Evolutionary conservation across 2,888 invertebrate species (phyloP), one percentile per base, ranked within the genome.

Genomic region (Stenotaenia linearis): DNA sequence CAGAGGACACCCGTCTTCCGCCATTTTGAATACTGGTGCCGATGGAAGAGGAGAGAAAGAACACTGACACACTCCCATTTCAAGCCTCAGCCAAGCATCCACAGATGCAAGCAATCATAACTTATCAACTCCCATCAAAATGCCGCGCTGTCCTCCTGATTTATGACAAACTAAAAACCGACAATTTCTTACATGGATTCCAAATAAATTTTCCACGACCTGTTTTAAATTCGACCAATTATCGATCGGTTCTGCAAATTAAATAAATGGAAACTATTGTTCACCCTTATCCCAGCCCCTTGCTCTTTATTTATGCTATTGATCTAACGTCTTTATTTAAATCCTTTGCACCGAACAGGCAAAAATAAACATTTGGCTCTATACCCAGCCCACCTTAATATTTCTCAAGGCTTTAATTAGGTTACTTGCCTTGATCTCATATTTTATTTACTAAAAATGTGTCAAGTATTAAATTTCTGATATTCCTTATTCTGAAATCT

Each of bases 11-110:
- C 25, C 69, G 69, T 28, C 69, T 69, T 69, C 69, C 69, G 69
- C 69, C 69, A 69, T 69, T 69, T 69, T 69, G 69, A 69, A 69
- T 69, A 69, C 69, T 69, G 69, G 69, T 69, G 69, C 69, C 69
- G 69, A 28, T 69, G 23, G 25, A 69, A 69, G 69, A 28, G 69
- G 28, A 69, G 69, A 69, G 69, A 69, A 69, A 69, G 69, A 69
- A 23, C 69, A 28, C 69, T 50, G 69, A 69, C 69, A 69, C 69
- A 69, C 69, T 69, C 69, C 69, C 69, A 28, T 69, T 69, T 69
- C 25, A 23, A 69, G 69, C 69, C 69, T 28, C 69, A 69, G 28
- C 69, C 69, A 69, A 69, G 69, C 69, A 69, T 69, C 69, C 69
- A 69, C 69, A 69, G 69, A 69, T 69, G 69, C 69, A 28, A 69